Evolutionary conservation across 2,113 vertebrate species (phyloP).

Genomic region (Junco hyemalis): DNA sequence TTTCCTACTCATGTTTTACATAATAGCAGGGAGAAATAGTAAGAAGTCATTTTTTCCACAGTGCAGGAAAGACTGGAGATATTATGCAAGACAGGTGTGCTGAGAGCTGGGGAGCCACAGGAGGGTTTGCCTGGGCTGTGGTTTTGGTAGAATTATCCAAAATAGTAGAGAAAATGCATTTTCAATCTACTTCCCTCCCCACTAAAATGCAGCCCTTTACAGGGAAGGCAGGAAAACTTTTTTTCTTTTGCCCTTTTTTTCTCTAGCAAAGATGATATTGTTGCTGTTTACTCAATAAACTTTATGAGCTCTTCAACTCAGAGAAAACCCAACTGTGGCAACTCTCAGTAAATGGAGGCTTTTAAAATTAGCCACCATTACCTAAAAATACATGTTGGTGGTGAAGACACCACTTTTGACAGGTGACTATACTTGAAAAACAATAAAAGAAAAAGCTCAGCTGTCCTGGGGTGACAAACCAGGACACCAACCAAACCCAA

Average conservation of each 20-base stretch:
- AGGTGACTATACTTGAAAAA: background rate
- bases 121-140: too few relatives aligned
- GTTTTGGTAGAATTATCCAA: background rate
- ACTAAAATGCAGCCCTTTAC: background rate
- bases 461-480: too few relatives aligned
- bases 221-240: background rate
- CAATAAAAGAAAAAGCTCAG: too few relatives aligned
- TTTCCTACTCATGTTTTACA: fast-evolving
- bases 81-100: background rate
- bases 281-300: background rate
- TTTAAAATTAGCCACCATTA: background rate
- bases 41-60: background rate
- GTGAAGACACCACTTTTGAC: background rate
- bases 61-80: background rate
- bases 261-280: background rate
- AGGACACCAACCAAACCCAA: background rate
- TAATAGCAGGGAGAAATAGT: background rate
- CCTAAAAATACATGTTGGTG: background rate
- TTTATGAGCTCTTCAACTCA: background rate
- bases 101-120: background rate
- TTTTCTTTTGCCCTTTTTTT: background rate
- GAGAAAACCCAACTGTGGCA: background rate
- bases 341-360: background rate
- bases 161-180: background rate
- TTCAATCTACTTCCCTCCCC: background rate